Evolutionary conservation across 2,797 vertebrate genomes (phyloP).

Genomic region (Melanotaenia maccullochi): DNA sequence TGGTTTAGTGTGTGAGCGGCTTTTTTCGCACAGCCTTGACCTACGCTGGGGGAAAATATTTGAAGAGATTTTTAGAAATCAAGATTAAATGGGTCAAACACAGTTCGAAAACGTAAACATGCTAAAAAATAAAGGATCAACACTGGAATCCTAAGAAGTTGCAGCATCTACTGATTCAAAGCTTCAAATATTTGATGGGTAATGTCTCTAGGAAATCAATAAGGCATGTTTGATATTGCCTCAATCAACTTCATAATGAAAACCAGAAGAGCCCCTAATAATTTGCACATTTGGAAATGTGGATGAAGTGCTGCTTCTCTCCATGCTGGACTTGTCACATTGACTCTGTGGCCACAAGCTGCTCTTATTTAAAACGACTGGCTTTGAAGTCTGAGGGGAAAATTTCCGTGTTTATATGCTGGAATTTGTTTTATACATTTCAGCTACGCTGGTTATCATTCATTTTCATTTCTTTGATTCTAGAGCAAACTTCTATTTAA

Average conservation of each 20-base stretch:
- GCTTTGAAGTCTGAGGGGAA: background rate
- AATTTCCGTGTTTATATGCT: background rate
- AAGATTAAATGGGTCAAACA: slow-evolving; percentile 24
- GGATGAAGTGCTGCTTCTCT: background rate
- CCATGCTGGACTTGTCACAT: background rate
- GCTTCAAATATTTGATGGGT: background rate
- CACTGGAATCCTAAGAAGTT: background rate
- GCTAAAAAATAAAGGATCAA: background rate
- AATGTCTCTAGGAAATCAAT: slow-evolving; percentile 9
- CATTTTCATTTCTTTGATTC: background rate
- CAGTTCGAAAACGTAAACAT: background rate
- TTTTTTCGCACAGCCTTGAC: slow-evolving; percentile 72
- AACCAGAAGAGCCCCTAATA: slow-evolving; percentile 6
- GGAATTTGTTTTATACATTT: background rate
- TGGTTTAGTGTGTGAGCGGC: slow-evolving; percentile 40
- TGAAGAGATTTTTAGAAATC: slow-evolving; percentile 8
- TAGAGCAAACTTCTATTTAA: background rate
- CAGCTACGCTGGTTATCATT: background rate
- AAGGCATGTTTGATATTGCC: slow-evolving; percentile 4
- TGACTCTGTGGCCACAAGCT: slow-evolving; percentile 8
- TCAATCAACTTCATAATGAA: slow-evolving; percentile 3
- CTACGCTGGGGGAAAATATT: slow-evolving; percentile 34
- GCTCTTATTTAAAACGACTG: slow-evolving; percentile 1
- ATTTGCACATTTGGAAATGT: slow-evolving; percentile 10
- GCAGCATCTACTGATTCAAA: background rate